Conservation (phyloP, 2,113 vertebrate genomes). For the Carassius auratus region DNA sequence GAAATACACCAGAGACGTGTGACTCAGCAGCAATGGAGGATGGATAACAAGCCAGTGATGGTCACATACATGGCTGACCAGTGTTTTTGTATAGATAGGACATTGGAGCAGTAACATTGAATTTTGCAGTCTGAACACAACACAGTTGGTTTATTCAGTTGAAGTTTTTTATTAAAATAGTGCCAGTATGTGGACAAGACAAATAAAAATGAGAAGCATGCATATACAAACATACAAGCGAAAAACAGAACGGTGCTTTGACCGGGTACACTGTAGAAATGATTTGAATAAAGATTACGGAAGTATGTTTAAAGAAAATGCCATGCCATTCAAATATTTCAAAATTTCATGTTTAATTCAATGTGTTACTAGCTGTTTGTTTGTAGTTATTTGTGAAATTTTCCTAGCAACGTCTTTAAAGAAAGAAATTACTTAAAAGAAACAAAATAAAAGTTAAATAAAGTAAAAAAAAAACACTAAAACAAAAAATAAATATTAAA, state of each 20-base stretch:
- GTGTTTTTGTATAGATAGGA: neutral
- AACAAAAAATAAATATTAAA: too few relatives aligned
- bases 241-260: neutral
- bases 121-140: neutral
- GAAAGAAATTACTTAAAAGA: too few relatives aligned
- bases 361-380: neutral
- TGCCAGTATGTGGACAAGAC: neutral
- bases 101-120: neutral
- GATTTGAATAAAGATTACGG: neutral
- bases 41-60: neutral
- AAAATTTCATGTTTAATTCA: neutral
- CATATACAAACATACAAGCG: neutral
- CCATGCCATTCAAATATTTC: neutral
- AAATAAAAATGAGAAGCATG: neutral
- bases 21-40: slow-evolving; percentile 35
- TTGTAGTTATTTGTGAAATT: neutral
- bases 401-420: neutral
- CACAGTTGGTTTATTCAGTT: neutral
- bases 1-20: slow-evolving; percentile 38
- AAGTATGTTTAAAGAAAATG: neutral
- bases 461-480: too few relatives aligned
- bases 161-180: neutral
- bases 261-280: too few relatives aligned
- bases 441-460: too few relatives aligned
- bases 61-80: neutral